Base-by-base conservation (phyloP, 2,113 vertebrate genomes). In the Galeopterus variegatus region DNA sequence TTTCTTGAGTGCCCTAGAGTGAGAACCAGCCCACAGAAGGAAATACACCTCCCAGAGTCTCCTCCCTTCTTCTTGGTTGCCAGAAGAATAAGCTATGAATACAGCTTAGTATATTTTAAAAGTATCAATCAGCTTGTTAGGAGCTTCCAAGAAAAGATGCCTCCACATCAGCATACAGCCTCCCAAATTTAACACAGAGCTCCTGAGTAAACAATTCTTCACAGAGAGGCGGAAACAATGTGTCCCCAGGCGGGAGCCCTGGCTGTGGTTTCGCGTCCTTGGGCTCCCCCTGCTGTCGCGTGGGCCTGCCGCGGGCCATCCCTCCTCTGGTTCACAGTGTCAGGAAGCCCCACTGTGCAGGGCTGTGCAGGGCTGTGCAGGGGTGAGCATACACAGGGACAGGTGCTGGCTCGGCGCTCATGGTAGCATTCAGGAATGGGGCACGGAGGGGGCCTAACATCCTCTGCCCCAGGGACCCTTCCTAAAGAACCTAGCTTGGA, bases 1-100 rank as follows among this genome's bases (percentile, higher is more conserved):
- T 94, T 96, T 88, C 50, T 65, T 72, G 97, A 97, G 97, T n/a
- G 60, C 69, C 76, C 73, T 75, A 76, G 75, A 93, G 88, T 50
- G 21, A 93, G 54, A 97, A 82, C 50, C 96, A 64, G n/a, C 2
- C 24, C 48, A n/a, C 73, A 91, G 67, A 95, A 69, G 28, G 82
- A 91, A 92, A 81, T 13, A 15, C 33, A 36, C n/a, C n/a, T 21
- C 58, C 4, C 12, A 95, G 56, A 77, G 5, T 10, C n/a, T 76
- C 21, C 21, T 87, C n/a, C 21, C 90, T 83, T 11, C n/a, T 28
- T 41, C 80, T 95, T 93, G 56, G 72, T 64, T 96, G 87, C 72
- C 54, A 50, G 11, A 65, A 79, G 69, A 94, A 96, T 70, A 87
- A 97, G 2, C 80, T 90, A 70, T 0, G 92, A 95, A 36, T 52